phyloP scores from a whole-genome alignment of 1,140 invertebrate genomes.

The Steinernema feltiae region DNA sequence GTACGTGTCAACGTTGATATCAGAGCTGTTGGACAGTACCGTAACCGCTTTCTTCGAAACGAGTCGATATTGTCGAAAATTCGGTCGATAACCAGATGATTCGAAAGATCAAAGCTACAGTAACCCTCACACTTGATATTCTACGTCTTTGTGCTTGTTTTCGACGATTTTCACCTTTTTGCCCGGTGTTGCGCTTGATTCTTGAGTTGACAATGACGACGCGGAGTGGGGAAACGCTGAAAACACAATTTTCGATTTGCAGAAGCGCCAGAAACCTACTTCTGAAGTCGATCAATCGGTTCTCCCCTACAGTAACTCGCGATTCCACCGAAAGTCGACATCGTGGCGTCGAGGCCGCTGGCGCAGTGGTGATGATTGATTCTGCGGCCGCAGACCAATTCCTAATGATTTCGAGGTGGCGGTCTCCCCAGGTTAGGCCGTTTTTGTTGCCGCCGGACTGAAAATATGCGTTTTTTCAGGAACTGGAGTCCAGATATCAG shows the following conservation, averaged over 20 bases:
- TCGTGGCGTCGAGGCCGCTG: slow-evolving; percentile 56
- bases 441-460: slow-evolving; percentile 45
- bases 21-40: slow-evolving; percentile 43
- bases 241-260: slow-evolving; percentile 36
- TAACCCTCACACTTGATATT: slow-evolving; percentile 1
- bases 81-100: slow-evolving; percentile 52
- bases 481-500: too few species aligned
- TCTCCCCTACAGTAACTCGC: slow-evolving; percentile 55
- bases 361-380: slow-evolving; percentile 56
- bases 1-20: slow-evolving; percentile 50
- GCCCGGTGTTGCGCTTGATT: slow-evolving; percentile 74
- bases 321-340: slow-evolving; percentile 57
- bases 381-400: slow-evolving; percentile 58
- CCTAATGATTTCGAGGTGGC: slow-evolving; percentile 54
- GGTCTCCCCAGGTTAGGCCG: slow-evolving; percentile 54
- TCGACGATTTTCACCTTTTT: slow-evolving; percentile 69
- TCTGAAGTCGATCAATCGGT: slow-evolving; percentile 52
- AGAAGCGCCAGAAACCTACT: slow-evolving; percentile 61
- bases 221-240: slow-evolving; percentile 59
- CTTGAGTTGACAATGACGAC: slow-evolving; percentile 77
- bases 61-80: slow-evolving; percentile 55
- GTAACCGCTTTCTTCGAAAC: slow-evolving; percentile 50
- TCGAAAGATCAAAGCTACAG: slow-evolving; percentile 54
- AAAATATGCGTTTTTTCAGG: too few species aligned
- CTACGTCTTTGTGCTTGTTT: slow-evolving; percentile 46